These are phyloP conservation scores for Hoplostethus atlanticus DNA, from an alignment of 2,797 vertebrate genomes.

Conservation along the genomic window DNA sequence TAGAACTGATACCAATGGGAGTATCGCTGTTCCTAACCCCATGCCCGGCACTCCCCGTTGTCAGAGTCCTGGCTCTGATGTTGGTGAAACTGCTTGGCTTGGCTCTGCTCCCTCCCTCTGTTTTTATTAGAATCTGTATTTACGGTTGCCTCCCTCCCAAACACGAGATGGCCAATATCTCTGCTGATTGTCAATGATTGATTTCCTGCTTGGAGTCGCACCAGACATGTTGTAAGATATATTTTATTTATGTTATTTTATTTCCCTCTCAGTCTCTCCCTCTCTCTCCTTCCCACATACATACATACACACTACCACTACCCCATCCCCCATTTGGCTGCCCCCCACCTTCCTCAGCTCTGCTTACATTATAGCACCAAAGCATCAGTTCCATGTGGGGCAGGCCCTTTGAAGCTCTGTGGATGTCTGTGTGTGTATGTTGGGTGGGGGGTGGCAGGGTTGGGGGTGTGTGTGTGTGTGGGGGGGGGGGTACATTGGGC, in stretches of 20 bases:
- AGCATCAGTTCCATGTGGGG: constrained; percentile 36
- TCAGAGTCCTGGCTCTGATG: constrained; percentile 42
- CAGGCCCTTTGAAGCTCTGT: constrained; percentile 47
- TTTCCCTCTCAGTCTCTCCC: neutral
- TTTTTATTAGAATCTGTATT: constrained; percentile 37
- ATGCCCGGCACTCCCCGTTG: constrained; percentile 38
- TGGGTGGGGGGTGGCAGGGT: constrained; percentile 12
- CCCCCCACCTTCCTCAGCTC: constrained; percentile 16
- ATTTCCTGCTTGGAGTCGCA: constrained; percentile 29
- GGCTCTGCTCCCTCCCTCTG: constrained; percentile 5
- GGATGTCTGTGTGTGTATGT: constrained; percentile 20
- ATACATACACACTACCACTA: neutral
- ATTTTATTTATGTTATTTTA: constrained; percentile 6
- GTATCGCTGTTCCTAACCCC: constrained; percentile 50
- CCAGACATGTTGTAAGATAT: constrained; percentile 5
- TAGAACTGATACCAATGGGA: constrained; percentile 58
- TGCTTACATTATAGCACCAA: constrained; percentile 28
- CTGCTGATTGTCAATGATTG: constrained; percentile 22
- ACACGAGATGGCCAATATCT: constrained; percentile 3
- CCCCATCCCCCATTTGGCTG: neutral
- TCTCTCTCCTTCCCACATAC: neutral
- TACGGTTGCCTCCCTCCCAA: constrained; percentile 2
- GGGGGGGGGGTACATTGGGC: constrained; percentile 43
- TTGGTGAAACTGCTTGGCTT: constrained; percentile 46
- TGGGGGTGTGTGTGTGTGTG: constrained; percentile 15